Evolutionary conservation across 2,797 vertebrate species (phyloP), one percentile per base, ranked within the genome.

Genomic region (Fringilla coelebs): DNA sequence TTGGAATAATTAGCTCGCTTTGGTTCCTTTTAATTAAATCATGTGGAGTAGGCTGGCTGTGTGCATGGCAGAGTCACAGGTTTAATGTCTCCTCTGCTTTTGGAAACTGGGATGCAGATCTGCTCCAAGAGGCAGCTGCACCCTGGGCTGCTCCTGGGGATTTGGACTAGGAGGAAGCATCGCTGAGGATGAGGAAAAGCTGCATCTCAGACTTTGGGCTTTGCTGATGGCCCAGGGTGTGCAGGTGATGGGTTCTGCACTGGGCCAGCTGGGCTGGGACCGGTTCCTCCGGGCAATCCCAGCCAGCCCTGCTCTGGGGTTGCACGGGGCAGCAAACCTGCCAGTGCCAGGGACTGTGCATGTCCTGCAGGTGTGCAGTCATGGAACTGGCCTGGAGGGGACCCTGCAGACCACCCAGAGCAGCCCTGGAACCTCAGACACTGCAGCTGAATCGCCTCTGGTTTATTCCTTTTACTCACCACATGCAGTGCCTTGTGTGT

Each of bases 1-100:
- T 85, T 93, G 75, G 40, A 94, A 91, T 95, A 82, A 91, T 94
- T 73, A 91, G 91, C 65, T 87, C 58, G 89, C 92, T 91, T 94
- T 85, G 89, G 85, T 79, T 87, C 71, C 80, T 89, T 81, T 75
- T 93, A 87, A 91, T 93, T 85, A 87, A 92, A 85, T 82, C 71
- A 32, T 7, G 46, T 60, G 82, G 65, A 89, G 94, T 17, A 58
- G 83, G 73, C 87, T 85, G 89, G 4, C 77, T 57, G 78, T 31
- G 81, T n/a, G 63, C 60, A 3, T 7, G 58, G 70, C 71, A 49
- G 3, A 41, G 58, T 38, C 78, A 9, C 34, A 3, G 62, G 41
- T 85, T 90, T 52, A 11, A 8, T 6, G 21, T 52, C 4, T 61
- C n/a, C 72, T 62, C 52, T 74, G 72, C 49, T 0, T 22, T 85